phyloP scores from a whole-genome alignment of 1,140 invertebrate genomes.

The Leptoteleia sp. region DNA sequence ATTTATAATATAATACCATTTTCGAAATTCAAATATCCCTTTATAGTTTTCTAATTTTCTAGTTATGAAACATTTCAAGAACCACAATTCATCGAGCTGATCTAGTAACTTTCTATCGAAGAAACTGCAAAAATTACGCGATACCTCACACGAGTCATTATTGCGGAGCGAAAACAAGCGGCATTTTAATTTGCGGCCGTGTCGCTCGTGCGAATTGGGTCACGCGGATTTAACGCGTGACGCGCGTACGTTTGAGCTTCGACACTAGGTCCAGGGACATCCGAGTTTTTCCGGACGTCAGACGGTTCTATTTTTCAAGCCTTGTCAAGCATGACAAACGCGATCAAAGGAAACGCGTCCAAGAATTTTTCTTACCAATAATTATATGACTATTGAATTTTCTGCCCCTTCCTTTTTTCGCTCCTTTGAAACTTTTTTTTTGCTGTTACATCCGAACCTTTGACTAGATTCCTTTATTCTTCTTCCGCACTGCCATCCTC shows the following conservation, averaged over 20 bases:
- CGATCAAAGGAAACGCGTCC: conserved; percentile 4
- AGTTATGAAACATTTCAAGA: too few species aligned
- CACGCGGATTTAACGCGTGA: conserved; percentile 50
- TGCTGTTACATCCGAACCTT: too few species aligned
- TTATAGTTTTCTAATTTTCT: too few species aligned
- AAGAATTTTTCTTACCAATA: conserved; percentile 4
- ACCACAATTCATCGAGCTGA: too few species aligned
- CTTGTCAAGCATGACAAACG: conserved; percentile 11
- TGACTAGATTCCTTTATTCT: too few species aligned
- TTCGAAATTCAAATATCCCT: too few species aligned
- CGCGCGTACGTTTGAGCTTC: conserved; percentile 37
- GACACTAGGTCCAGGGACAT: conserved; percentile 45
- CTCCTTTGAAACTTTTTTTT: too few species aligned
- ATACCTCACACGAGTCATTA: conserved; percentile 23
- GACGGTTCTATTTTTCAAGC: not conserved
- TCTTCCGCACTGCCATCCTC: too few species aligned
- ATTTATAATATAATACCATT: too few species aligned
- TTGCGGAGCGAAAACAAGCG: conserved; percentile 7
- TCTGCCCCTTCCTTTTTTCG: too few species aligned
- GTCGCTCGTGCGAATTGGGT: conserved; percentile 48
- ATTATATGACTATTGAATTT: too few species aligned
- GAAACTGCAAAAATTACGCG: not conserved
- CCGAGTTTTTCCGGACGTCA: conserved; percentile 43
- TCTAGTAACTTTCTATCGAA: conserved; percentile 5
- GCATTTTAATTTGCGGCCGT: conserved; percentile 26